phyloP scores from a whole-genome alignment of 2,797 vertebrate species.

The Mus caroli region DNA sequence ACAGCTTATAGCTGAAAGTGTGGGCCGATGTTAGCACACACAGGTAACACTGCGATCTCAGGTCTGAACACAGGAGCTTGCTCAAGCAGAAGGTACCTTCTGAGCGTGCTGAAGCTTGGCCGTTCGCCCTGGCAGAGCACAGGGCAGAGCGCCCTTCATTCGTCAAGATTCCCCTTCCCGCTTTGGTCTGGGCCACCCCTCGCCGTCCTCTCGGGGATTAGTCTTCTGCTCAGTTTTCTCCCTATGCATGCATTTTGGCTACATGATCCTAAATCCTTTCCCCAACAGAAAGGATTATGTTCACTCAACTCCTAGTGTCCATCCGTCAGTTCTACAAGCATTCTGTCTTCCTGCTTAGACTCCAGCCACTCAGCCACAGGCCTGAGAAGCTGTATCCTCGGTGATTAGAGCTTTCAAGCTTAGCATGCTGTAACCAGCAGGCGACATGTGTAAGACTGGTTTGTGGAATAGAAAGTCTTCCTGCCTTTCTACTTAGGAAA shows the following conservation, averaged over 20 bases:
- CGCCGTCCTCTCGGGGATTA: not conserved
- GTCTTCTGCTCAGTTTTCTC: not conserved
- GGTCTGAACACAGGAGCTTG: not conserved
- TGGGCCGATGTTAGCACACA: not conserved
- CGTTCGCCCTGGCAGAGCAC: not conserved
- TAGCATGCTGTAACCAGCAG: not conserved
- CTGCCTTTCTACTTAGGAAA: not conserved
- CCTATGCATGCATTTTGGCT: not conserved
- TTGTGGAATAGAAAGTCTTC: not conserved
- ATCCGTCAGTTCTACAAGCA: not conserved
- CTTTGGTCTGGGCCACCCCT: not conserved
- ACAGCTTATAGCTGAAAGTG: not conserved
- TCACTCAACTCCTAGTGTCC: not conserved
- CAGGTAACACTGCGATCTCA: too few relatives aligned
- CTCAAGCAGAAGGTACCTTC: not conserved
- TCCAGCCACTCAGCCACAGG: not conserved
- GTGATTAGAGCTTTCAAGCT: not conserved
- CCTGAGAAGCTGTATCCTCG: not conserved
- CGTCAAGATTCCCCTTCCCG: not conserved
- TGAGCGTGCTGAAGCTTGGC: not conserved
- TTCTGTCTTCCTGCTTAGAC: not conserved
- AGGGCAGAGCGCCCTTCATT: not conserved
- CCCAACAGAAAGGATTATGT: not conserved
- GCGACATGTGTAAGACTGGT: not conserved
- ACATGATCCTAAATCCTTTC: not conserved